Base-by-base conservation (phyloP, 2,113 vertebrate species). In the Cisticola juncidis region DNA sequence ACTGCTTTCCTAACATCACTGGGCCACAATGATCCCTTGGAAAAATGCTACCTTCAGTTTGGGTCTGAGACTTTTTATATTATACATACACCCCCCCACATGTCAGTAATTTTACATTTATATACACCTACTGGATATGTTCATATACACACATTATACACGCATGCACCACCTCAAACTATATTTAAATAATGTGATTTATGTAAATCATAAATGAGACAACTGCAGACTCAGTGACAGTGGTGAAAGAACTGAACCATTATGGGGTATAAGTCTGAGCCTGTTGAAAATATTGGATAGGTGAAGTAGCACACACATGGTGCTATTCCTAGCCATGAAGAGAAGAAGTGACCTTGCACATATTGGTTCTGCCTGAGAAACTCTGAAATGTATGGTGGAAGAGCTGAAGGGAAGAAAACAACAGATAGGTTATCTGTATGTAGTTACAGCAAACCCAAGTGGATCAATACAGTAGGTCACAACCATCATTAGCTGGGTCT, bases 321-420 rank as follows among this genome's bases (percentile, higher is more conserved):
- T 65, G 29, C 22, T 77, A 33, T 73, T 90, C 16, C 20, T 35
- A 38, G 14, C n/a, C 45, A 73, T 18, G 23, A 26, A 82, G 54
- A 18, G 42, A 88, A 73, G 54, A 73, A 92, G 31, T 92, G 58
- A 90, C 35, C 35, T 90, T 90, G 60, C 20, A 31, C 33, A 21
- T 83, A 73, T 22, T 90, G 50, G 64, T 78, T 92, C 64, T 83
- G 29, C 62, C 29, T 83, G 35, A 95, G 68, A 93, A 93, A 47
- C 21, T 57, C 6, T 40, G 38, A 35, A 91, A 45, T 60, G 33
- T 33, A 9, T 40, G 16, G 0, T 22, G 64, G 26, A 93, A 71
- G 68, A 90, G 22, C 35, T 47, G 56, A 96, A 81, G 13, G 24
- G 28, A 91, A 81, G 57, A 80, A 92, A 88, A 70, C 36, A 73